Evolutionary conservation across 1,140 invertebrate species (phyloP).

Genomic region (Hydropsyche tenuis): DNA sequence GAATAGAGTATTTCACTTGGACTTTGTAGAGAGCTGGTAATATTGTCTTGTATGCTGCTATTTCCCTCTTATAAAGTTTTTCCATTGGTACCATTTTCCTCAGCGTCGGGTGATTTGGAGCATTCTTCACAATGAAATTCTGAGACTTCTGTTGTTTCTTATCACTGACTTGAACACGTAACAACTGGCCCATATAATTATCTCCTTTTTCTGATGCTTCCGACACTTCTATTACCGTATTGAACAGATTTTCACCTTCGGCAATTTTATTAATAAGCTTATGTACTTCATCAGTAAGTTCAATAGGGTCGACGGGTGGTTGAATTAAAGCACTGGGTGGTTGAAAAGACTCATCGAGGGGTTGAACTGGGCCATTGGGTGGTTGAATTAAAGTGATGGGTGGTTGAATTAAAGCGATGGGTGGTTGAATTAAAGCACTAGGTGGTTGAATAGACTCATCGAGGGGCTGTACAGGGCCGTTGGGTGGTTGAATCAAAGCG

Average conservation of each 20-base stretch:
- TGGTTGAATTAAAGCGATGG: no score
- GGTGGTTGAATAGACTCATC: no score
- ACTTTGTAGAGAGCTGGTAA: conserved; percentile 11
- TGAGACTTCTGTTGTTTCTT: background rate
- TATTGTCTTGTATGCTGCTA: background rate
- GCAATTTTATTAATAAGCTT: background rate
- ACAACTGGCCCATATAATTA: conserved; percentile 35
- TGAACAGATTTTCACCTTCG: background rate
- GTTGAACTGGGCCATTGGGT: no score
- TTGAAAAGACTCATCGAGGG: no score
- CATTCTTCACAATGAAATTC: conserved; percentile 4
- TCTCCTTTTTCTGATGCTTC: conserved; percentile 31
- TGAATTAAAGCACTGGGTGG: no score
- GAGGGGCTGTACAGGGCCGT: no score
- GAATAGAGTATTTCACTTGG: background rate
- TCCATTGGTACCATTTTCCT: background rate
- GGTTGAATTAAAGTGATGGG: no score
- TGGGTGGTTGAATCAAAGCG: no score
- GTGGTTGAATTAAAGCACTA: no score
- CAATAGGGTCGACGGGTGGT: no score
- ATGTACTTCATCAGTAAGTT: background rate
- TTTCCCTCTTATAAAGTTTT: conserved; percentile 14
- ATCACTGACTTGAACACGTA: background rate
- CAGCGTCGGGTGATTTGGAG: background rate
- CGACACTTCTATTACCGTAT: background rate